A percentile compares a stretch with the other conserved stretches of the same genome.
These are phyloP conservation scores for Pteronura brasiliensis DNA, from an alignment of 2,113 vertebrate species.

Conservation along the genomic window DNA sequence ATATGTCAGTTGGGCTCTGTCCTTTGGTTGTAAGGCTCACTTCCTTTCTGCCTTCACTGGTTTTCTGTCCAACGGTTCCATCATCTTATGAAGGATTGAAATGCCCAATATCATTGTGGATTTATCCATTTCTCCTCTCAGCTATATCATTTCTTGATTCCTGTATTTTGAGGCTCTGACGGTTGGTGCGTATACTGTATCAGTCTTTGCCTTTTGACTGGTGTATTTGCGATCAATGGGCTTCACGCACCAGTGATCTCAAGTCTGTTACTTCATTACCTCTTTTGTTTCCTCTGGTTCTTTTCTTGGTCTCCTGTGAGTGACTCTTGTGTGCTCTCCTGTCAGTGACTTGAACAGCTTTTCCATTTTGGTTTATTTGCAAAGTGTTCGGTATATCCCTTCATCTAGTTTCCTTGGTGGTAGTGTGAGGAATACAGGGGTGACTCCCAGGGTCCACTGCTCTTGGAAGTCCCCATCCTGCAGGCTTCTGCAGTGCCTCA, in stretches of 20 bases:
- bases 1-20: no score
- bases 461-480: not conserved
- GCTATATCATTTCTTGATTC: not conserved
- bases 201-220: not conserved
- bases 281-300: not conserved
- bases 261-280: not conserved
- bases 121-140: not conserved
- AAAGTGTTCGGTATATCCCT: not conserved
- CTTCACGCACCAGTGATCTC: not conserved
- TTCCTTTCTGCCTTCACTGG: not conserved
- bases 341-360: not conserved
- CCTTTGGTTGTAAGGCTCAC: no score
- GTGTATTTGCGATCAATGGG: not conserved
- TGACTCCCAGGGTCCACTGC: not conserved
- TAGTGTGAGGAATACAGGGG: fast-evolving
- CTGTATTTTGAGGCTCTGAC: not conserved
- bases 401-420: not conserved
- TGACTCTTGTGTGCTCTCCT: no score
- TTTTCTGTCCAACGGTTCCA: not conserved
- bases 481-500: not conserved
- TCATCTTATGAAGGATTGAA: not conserved
- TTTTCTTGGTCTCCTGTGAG: no score
- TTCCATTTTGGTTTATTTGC: not conserved
- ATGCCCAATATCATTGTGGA: not conserved
- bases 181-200: fast-evolving